Evolutionary conservation across 2,797 vertebrate genomes (phyloP).

Genomic region (Dendrocincla tyrannina): DNA sequence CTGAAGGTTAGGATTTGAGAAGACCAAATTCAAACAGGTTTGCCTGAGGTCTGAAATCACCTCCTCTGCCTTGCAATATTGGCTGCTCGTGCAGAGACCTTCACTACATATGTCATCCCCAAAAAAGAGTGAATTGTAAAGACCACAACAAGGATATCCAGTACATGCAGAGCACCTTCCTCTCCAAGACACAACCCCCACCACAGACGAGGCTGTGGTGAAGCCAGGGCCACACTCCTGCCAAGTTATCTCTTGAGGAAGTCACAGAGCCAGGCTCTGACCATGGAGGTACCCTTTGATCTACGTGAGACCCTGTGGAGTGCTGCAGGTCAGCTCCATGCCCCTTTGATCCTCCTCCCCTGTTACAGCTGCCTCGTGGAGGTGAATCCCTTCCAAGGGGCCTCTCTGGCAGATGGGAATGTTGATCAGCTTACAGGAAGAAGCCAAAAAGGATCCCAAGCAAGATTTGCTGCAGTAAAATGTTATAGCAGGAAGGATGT

Average conservation of each 20-base stretch:
- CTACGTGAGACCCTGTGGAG: background rate
- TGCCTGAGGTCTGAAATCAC: background rate
- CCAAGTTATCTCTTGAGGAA: background rate
- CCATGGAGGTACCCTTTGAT: background rate
- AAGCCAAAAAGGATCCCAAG: background rate
- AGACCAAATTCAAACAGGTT: background rate
- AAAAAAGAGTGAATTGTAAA: background rate
- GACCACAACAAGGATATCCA: background rate
- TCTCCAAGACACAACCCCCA: background rate
- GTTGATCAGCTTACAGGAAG: background rate
- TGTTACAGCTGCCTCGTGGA: background rate
- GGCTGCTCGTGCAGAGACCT: background rate
- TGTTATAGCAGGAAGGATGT: background rate
- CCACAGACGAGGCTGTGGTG: accelerated
- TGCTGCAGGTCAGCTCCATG: conserved; percentile 1
- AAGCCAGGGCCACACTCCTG: background rate
- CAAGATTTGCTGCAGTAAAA: background rate
- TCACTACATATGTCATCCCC: accelerated
- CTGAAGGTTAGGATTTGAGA: background rate
- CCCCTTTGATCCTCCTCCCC: conserved; percentile 37
- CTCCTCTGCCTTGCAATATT: background rate
- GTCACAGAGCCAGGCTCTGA: background rate
- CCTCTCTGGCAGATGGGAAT: conserved; percentile 7
- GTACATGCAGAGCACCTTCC: background rate
- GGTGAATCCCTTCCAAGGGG: conserved; percentile 2